phyloP scores from a whole-genome alignment of 1,140 invertebrate species.

The Drosophila ercepeae region DNA sequence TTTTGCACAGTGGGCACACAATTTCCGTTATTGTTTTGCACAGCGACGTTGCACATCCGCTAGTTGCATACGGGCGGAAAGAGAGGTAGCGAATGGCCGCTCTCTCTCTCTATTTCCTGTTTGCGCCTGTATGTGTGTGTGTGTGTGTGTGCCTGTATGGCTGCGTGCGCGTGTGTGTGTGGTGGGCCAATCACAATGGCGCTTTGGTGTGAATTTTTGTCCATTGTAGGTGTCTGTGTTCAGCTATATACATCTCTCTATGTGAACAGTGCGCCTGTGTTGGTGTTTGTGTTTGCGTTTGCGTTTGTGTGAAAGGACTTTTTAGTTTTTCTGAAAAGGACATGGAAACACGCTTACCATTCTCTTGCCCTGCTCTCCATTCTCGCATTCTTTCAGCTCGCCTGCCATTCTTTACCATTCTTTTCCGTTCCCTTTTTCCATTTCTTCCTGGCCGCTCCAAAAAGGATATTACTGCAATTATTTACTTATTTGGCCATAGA shows the following conservation, averaged over 20 bases:
- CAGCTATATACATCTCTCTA: constrained; percentile 71
- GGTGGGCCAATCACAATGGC: constrained; percentile 79
- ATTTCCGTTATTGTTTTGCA: constrained; percentile 80
- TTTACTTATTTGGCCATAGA: constrained; percentile 80
- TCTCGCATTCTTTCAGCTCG: constrained; percentile 72
- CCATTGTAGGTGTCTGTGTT: constrained; percentile 77
- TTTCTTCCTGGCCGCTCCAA: constrained; percentile 61
- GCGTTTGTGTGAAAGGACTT: constrained; percentile 71
- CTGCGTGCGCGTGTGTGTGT: constrained; percentile 16
- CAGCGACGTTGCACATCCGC: constrained; percentile 75
- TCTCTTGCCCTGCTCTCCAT: constrained; percentile 54
- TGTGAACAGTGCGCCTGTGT: constrained; percentile 31
- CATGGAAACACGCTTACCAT: constrained; percentile 80
- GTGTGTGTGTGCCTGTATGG: too few species aligned
- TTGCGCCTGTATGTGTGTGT: background rate
- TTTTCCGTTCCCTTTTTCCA: constrained; percentile 31
- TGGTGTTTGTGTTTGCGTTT: constrained; percentile 19
- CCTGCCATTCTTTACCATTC: constrained; percentile 53
- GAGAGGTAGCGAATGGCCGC: constrained; percentile 5
- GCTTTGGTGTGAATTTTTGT: constrained; percentile 81
- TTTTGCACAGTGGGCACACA: constrained; percentile 63
- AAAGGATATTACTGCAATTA: constrained; percentile 82
- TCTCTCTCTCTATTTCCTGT: constrained; percentile 5
- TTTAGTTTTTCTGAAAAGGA: constrained; percentile 78
- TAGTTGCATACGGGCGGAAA: constrained; percentile 37